These are phyloP conservation scores for Mya arenaria DNA, from an alignment of 1,140 invertebrate species.

Conservation along the genomic window DNA sequence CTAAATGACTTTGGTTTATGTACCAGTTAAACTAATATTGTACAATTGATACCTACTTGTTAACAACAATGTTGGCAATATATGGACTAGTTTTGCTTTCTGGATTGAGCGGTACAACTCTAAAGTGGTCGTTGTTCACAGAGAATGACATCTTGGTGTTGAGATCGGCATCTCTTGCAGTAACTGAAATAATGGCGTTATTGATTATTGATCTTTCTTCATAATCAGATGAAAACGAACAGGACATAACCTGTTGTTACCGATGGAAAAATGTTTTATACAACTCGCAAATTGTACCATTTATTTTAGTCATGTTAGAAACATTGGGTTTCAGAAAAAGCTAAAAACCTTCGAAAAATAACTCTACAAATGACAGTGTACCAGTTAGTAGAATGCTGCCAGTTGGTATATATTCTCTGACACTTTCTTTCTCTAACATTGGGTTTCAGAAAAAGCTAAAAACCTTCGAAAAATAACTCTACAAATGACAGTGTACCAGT, in stretches of 20 bases:
- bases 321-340: background rate
- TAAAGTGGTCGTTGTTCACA: conserved; percentile 54
- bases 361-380: too few species aligned
- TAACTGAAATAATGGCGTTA: conserved; percentile 57
- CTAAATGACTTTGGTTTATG: too few species aligned
- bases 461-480: conserved; percentile 24
- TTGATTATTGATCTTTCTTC: too few species aligned
- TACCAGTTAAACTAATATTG: too few species aligned
- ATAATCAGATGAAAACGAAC: too few species aligned
- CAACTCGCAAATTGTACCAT: background rate
- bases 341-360: conserved; percentile 10
- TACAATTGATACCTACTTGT: conserved; percentile 56
- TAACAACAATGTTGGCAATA: conserved; percentile 54
- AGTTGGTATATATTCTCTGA: conserved; percentile 1
- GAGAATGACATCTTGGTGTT: conserved; percentile 57
- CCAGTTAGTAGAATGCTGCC: conserved; percentile 5
- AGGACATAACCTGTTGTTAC: too few species aligned
- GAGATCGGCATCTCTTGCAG: conserved; percentile 62
- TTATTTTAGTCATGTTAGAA: background rate
- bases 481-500: too few species aligned
- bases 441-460: background rate
- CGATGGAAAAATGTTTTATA: too few species aligned
- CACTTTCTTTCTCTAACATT: conserved; percentile 4
- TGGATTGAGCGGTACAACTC: conserved; percentile 43
- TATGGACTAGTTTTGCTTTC: background rate